Conservation (phyloP, 2,797 vertebrate species). For the Aeoliscus strigatus region DNA sequence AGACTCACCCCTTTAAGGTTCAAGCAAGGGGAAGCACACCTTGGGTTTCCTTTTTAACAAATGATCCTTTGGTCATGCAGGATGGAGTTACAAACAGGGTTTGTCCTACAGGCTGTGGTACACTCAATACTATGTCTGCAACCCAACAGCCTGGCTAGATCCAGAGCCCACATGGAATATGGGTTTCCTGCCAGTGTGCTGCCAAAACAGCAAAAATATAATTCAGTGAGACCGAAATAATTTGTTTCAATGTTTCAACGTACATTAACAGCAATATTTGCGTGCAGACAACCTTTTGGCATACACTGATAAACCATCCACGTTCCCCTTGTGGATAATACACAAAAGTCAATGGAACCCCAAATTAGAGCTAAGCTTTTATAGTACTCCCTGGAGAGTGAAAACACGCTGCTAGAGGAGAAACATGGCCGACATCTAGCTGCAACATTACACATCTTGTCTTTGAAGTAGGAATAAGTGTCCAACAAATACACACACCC, state of each 20-base stretch:
- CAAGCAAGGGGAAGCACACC: constrained; percentile 27
- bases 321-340: not conserved
- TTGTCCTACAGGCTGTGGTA: constrained; percentile 41
- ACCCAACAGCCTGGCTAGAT: constrained; percentile 50
- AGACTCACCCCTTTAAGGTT: constrained; percentile 17
- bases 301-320: not conserved
- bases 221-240: constrained; percentile 20
- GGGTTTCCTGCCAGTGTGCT: constrained; percentile 26
- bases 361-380: not conserved
- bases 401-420: not conserved
- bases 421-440: not conserved
- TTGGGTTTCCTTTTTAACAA: constrained; percentile 45
- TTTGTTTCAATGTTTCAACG: constrained; percentile 1
- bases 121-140: constrained; percentile 54
- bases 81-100: constrained; percentile 37
- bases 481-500: not conserved
- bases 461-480: not conserved
- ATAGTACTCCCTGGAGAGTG: not conserved
- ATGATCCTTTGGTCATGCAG: constrained; percentile 38
- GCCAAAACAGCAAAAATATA: constrained; percentile 53
- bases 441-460: not conserved
- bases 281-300: not conserved
- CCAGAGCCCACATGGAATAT: constrained; percentile 39
- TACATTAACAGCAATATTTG: constrained; percentile 6
- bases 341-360: not conserved